These are phyloP conservation scores for Eumeta japonica DNA, from an alignment of 1,140 invertebrate genomes.

Conservation along the genomic window DNA sequence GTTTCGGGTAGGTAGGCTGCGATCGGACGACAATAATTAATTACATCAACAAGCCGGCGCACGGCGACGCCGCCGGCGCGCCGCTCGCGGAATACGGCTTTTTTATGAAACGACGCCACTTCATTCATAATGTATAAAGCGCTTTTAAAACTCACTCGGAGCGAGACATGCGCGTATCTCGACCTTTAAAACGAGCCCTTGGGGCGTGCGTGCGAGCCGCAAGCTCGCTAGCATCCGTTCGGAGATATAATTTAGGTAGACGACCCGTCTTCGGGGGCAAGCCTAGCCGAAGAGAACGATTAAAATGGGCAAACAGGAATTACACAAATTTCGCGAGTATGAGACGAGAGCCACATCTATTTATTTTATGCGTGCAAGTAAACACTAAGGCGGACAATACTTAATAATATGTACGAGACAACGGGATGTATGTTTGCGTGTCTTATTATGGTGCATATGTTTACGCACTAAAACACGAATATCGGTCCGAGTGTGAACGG, in stretches of 20 bases:
- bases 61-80: no score
- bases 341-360: no score
- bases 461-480: no score
- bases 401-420: no score
- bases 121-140: constrained; percentile 51
- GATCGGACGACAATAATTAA: constrained; percentile 30
- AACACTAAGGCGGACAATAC: no score
- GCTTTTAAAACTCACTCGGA: constrained; percentile 25
- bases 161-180: constrained; percentile 18
- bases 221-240: constrained; percentile 11
- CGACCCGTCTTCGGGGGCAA: constrained; percentile 10
- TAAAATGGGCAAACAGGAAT: constrained; percentile 17
- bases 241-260: constrained; percentile 21
- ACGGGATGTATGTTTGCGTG: no score
- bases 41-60: constrained; percentile 44
- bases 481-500: no score
- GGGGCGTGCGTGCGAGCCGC: constrained; percentile 12
- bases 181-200: constrained; percentile 17
- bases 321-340: constrained; percentile 42
- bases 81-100: constrained; percentile 37
- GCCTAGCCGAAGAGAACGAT: constrained; percentile 11
- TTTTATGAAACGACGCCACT: constrained; percentile 36
- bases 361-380: no score
- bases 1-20: no score
- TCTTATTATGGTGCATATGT: no score